These are phyloP conservation scores for Scopus umbretta DNA, from an alignment of 2,113 vertebrate genomes.

Conservation along the genomic window DNA sequence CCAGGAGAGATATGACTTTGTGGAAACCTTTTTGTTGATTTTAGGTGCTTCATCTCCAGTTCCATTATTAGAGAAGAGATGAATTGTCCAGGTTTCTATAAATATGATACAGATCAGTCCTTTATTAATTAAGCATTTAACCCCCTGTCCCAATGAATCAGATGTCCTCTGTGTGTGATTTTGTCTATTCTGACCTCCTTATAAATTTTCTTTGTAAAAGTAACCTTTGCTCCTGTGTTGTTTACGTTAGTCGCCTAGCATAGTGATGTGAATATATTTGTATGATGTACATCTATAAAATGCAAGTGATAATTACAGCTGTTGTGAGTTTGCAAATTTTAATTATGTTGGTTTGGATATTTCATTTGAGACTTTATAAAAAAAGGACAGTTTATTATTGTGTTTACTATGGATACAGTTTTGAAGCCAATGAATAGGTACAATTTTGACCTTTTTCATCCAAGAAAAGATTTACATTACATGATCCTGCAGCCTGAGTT, in stretches of 20 bases:
- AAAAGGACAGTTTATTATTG: neutral
- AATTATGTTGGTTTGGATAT: neutral
- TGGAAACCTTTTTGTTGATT: neutral
- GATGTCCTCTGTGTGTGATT: neutral
- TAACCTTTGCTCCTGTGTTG: neutral
- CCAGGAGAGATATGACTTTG: neutral
- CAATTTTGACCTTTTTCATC: neutral
- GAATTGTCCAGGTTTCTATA: neutral
- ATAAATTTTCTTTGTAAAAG: neutral
- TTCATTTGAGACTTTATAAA: neutral
- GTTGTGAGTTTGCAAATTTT: neutral
- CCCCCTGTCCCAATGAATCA: neutral
- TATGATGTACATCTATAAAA: neutral
- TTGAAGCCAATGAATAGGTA: neutral
- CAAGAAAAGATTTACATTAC: neutral
- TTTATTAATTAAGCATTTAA: neutral
- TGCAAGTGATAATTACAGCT: neutral
- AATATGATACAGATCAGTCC: neutral
- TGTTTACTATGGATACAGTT: neutral
- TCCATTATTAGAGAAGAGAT: neutral
- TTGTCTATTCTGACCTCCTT: neutral
- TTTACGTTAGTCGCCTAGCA: neutral
- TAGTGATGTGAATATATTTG: neutral
- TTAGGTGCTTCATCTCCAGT: neutral
- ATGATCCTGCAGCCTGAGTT: neutral